Evolutionary conservation across 64 coral and sea anemone genomes (phyloP).

Genomic region (Platygyra sinensis): DNA sequence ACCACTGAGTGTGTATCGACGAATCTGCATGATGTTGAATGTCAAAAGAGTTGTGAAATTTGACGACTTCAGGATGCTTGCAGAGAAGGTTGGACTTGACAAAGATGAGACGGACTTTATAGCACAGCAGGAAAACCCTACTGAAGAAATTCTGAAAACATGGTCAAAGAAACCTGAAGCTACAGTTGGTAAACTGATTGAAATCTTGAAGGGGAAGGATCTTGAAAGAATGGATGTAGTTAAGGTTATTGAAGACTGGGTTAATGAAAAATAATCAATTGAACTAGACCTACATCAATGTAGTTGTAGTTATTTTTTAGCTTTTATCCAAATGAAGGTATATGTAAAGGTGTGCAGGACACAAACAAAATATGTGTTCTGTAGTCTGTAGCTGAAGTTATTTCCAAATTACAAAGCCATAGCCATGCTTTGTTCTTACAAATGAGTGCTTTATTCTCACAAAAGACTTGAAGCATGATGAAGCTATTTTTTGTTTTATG

Average conservation of each 20-base stretch:
- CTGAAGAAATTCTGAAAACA: conserved; percentile 17
- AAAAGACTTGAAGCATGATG: no score
- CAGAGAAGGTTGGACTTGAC: conserved; percentile 16
- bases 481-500: no score
- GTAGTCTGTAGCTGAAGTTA: no score
- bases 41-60: background rate
- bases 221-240: conserved; percentile 11
- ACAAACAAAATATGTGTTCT: no score
- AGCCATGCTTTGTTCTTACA: no score
- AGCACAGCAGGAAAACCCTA: background rate
- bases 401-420: no score
- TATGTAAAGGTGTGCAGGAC: no score
- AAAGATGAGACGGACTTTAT: background rate
- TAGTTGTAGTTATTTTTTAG: no score
- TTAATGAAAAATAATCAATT: background rate
- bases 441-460: no score
- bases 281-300: no score
- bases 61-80: conserved; percentile 36
- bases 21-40: conserved; percentile 3
- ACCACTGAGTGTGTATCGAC: background rate
- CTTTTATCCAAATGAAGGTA: no score
- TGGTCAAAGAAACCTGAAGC: conserved; percentile 1
- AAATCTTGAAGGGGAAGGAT: background rate
- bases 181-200: conserved; percentile 21
- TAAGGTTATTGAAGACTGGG: conserved; percentile 19